Evolutionary conservation across 2,113 vertebrate genomes (phyloP).

Genomic region (Burhinus bistriatus): DNA sequence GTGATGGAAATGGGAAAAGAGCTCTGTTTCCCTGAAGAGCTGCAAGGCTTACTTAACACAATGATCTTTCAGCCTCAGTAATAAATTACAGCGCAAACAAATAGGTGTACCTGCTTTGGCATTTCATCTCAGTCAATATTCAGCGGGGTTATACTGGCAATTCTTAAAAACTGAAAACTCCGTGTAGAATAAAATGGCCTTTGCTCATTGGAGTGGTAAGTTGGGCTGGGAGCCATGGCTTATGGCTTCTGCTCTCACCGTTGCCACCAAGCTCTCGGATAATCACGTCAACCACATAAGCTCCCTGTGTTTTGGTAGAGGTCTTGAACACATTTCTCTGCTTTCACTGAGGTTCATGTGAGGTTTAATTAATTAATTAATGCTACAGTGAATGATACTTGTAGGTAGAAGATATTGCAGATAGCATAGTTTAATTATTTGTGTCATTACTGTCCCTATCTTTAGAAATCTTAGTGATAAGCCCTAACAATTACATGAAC

Average conservation of each 20-base stretch:
- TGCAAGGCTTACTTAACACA: neutral
- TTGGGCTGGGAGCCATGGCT: neutral
- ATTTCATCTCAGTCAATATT: neutral
- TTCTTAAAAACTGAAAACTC: neutral
- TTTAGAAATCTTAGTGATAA: neutral
- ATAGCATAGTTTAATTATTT: neutral
- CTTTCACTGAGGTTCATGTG: neutral
- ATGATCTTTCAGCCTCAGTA: neutral
- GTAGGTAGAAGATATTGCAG: neutral
- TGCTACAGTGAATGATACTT: neutral
- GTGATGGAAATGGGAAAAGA: neutral
- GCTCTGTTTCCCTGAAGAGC: neutral
- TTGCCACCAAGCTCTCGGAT: neutral
- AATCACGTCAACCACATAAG: neutral
- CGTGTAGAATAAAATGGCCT: neutral
- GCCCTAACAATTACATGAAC: neutral
- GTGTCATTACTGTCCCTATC: neutral
- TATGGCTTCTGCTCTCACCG: neutral
- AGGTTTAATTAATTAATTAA: neutral
- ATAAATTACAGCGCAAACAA: neutral
- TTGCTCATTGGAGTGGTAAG: neutral
- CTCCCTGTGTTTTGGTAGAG: neutral
- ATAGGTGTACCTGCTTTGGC: neutral
- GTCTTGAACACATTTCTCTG: neutral
- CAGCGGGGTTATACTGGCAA: neutral